phyloP scores from a whole-genome alignment of 2,113 vertebrate genomes.

The Stigmatopora argus region DNA sequence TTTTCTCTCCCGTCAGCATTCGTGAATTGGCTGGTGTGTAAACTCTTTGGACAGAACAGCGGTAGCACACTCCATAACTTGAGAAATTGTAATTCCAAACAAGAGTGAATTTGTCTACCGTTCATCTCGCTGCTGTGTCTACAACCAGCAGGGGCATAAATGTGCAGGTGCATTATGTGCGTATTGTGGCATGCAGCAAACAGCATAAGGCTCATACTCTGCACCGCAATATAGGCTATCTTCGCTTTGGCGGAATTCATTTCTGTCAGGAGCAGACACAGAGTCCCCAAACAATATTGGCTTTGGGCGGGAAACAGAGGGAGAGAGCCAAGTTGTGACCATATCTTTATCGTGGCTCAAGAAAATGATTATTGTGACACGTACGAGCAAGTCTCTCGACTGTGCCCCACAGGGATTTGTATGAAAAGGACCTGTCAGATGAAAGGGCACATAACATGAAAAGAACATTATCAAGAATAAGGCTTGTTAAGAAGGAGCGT shows the following conservation, averaged over 20 bases:
- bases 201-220: conserved; percentile 2
- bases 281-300: conserved; percentile 56
- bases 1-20: conserved; percentile 5
- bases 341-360: conserved; percentile 51
- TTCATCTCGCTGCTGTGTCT: conserved; percentile 11
- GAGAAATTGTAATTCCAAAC: conserved; percentile 14
- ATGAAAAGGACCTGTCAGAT: conserved; percentile 56
- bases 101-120: conserved; percentile 24
- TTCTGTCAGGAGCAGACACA: conserved; percentile 37
- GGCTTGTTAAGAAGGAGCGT: conserved; percentile 31
- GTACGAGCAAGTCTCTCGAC: conserved; percentile 42
- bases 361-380: conserved; percentile 55
- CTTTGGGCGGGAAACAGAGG: conserved; percentile 23
- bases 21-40: conserved; percentile 16
- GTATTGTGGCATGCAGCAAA: conserved; percentile 30
- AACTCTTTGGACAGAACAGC: conserved; percentile 11
- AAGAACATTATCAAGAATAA: conserved; percentile 48
- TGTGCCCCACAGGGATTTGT: conserved; percentile 31
- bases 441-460: conserved; percentile 52
- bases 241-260: conserved; percentile 43
- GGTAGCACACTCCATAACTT: conserved; percentile 3
- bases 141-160: conserved; percentile 3
- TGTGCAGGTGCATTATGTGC: conserved; percentile 2
- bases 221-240: conserved; percentile 1
- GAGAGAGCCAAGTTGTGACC: conserved; percentile 30